Conservation (phyloP, 2,797 vertebrate genomes). For the Manis pentadactyla region DNA sequence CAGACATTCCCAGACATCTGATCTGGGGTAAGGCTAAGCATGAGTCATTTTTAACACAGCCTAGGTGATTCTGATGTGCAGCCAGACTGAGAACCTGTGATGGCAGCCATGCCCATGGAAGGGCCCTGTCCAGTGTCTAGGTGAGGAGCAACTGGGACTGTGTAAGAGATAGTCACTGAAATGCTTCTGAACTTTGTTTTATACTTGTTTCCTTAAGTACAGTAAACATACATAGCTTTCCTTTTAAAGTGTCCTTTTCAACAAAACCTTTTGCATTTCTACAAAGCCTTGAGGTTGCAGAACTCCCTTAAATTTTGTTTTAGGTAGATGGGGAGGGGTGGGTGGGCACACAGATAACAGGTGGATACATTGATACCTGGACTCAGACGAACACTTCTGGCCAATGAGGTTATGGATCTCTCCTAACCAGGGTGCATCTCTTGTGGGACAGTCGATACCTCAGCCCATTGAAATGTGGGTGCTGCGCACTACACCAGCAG, state of each 20-base stretch:
- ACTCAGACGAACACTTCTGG: not conserved
- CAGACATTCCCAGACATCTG: not conserved
- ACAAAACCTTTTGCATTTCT: constrained; percentile 22
- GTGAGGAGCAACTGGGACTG: not conserved
- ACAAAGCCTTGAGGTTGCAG: not conserved
- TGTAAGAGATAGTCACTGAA: not conserved
- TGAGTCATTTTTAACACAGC: not conserved
- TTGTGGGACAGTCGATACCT: not conserved
- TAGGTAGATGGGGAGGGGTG: not conserved
- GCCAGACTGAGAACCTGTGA: not conserved
- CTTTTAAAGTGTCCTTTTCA: not conserved
- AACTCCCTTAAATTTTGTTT: not conserved
- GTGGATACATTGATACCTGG: not conserved
- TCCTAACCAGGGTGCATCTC: not conserved
- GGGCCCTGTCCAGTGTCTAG: not conserved
- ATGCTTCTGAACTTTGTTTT: not conserved
- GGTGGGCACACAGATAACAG: not conserved
- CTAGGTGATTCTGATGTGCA: not conserved
- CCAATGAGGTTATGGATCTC: not conserved
- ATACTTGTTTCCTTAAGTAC: not conserved
- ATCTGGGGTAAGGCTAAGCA: too few relatives aligned
- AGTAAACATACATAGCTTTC: not conserved
- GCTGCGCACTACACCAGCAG: not conserved
- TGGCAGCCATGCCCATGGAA: not conserved
- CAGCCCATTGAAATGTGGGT: not conserved